Evolutionary conservation across 2,888 invertebrate species (phyloP), one percentile per base, ranked within the genome.

Genomic region (Tridacna gigas): DNA sequence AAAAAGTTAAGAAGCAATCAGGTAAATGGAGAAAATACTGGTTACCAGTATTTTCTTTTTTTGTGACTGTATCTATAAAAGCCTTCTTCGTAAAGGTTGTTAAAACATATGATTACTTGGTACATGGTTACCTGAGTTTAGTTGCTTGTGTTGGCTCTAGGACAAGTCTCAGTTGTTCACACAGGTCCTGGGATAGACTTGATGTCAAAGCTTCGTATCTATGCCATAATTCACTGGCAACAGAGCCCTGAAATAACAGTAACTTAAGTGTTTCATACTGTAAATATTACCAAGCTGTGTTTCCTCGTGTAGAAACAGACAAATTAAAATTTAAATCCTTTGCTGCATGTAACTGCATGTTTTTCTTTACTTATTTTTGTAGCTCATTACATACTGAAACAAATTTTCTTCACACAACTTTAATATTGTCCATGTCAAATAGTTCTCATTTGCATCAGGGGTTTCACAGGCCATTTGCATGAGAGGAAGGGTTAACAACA

Each of bases 141-240:
- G 98, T 97, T 0, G 98, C 97, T 91, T 98, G 97, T 0, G 99
- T 98, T 0, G 99, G 99, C 94, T 99, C 99, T 61, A 99, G 95
- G 67, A 99, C 97, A 0, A 99, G 96, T 69, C 99, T 96, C 83
- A 99, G 96, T 91, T 99, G 97, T 94, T 99, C 99, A 89, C 98
- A 98, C 56, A 99, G 96, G 89, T 98, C 97, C 79, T 97, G 96
- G 0, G 98, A 97, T 84, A 98, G 94, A 89, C 94, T 91, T 1
- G 93, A 84, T 0, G 95, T 95, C 74, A 94, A 80, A 7, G 93
- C 90, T 84, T 95, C 95, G 74, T 95, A 94, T 66, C 92, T 89
- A 76, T 94, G 93, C 95, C 95, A 95, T 0, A 92, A 89, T 25
- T 92, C 91, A 77, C 90, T 86, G 9, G 93, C 93, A 60, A 82